These are phyloP conservation scores for Lophura swinhoii DNA, from an alignment of 2,797 vertebrate genomes.

Conservation along the genomic window DNA sequence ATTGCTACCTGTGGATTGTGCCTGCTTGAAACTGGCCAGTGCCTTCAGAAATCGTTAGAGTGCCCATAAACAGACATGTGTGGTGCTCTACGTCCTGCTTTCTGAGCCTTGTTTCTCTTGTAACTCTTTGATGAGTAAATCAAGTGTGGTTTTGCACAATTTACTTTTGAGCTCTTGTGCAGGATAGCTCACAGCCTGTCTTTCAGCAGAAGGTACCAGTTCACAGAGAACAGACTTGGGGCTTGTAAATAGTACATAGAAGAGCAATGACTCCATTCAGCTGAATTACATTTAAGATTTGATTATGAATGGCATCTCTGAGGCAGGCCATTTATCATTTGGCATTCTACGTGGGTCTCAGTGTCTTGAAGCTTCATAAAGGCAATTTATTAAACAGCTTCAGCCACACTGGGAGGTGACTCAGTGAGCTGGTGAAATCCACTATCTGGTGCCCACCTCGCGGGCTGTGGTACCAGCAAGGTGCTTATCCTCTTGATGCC, in stretches of 20 bases:
- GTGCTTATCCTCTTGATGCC: not conserved
- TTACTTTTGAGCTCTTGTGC: not conserved
- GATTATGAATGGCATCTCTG: slow-evolving; percentile 70
- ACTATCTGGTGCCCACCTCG: not conserved
- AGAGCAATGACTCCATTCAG: slow-evolving; percentile 46
- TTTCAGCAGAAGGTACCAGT: not conserved
- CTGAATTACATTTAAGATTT: slow-evolving; percentile 73
- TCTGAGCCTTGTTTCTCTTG: not conserved
- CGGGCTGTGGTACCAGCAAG: not conserved
- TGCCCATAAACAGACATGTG: not conserved
- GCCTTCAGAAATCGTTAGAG: not conserved
- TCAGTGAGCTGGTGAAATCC: not conserved
- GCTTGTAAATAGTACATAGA: slow-evolving; percentile 38
- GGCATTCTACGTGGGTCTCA: slow-evolving; percentile 39
- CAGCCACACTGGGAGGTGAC: slow-evolving; percentile 57
- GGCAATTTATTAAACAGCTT: slow-evolving; percentile 73
- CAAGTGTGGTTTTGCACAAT: not conserved
- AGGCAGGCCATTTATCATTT: slow-evolving; percentile 74
- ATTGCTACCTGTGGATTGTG: not conserved
- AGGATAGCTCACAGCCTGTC: not conserved
- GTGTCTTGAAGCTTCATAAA: slow-evolving; percentile 72
- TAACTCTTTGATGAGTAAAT: not conserved
- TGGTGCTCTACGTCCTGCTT: not conserved
- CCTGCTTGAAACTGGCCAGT: not conserved
- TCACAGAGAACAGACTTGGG: not conserved